Conservation (phyloP, 2,888 invertebrate genomes). For the Callyntrura guangdongensis region DNA sequence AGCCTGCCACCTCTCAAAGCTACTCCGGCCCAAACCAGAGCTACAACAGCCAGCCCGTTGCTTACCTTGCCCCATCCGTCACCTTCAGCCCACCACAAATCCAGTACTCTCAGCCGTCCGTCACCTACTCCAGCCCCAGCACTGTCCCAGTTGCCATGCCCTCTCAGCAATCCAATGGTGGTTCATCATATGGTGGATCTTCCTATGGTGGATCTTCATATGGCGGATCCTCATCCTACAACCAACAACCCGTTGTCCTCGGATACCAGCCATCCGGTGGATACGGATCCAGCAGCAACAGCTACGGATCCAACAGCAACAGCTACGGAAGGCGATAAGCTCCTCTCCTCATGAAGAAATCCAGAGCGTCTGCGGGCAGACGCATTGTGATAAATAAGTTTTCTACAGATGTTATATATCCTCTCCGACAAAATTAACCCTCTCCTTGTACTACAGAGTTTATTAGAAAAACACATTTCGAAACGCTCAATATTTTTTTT, state of each 20-base stretch:
- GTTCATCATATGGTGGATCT: constrained; percentile 18
- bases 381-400: constrained; percentile 3
- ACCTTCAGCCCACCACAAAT: constrained; percentile 75
- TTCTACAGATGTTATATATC: background rate
- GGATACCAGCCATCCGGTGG: constrained; percentile 59
- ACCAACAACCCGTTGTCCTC: constrained; percentile 69
- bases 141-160: constrained; percentile 65
- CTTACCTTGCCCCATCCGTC: constrained; percentile 73
- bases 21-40: constrained; percentile 68
- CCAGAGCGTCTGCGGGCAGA: too few relatives aligned
- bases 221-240: constrained; percentile 33
- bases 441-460: too few relatives aligned
- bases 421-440: background rate
- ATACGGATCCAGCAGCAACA: constrained; percentile 26
- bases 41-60: constrained; percentile 71
- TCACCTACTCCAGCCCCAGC: constrained; percentile 73
- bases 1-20: constrained; percentile 67
- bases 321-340: constrained; percentile 41
- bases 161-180: constrained; percentile 17
- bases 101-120: constrained; percentile 70
- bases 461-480: background rate
- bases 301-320: constrained; percentile 56
- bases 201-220: constrained; percentile 42
- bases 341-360: background rate
- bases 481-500: background rate